Evolutionary conservation across 2,113 vertebrate species (phyloP).

Genomic region (Tachycineta bicolor): DNA sequence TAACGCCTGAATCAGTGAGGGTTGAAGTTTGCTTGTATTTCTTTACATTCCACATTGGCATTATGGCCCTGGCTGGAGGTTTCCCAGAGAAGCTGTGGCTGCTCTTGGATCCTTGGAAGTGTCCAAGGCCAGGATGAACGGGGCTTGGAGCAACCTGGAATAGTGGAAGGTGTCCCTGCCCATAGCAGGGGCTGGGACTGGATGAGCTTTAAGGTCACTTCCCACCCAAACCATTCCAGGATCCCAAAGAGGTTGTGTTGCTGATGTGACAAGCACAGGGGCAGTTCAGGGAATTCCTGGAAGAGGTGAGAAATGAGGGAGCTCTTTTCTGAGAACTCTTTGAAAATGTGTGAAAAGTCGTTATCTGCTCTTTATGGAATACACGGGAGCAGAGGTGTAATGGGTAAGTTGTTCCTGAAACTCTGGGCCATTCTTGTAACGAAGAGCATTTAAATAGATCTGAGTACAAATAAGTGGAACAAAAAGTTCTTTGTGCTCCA

Average conservation of each 20-base stretch:
- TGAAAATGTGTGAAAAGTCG: background rate
- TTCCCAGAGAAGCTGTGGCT: background rate
- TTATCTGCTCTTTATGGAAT: background rate
- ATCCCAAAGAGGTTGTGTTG: background rate
- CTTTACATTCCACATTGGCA: background rate
- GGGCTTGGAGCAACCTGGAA: rapidly evolving
- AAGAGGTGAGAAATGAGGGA: background rate
- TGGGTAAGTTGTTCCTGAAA: background rate
- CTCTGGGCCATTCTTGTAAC: background rate
- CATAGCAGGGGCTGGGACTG: rapidly evolving
- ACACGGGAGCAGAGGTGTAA: background rate
- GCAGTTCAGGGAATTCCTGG: background rate
- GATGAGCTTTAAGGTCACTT: rapidly evolving
- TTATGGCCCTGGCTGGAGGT: background rate
- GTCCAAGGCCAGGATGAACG: rapidly evolving
- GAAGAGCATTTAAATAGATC: background rate
- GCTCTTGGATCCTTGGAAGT: background rate
- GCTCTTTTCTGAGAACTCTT: background rate
- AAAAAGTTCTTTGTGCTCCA: rapidly evolving
- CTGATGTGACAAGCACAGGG: background rate
- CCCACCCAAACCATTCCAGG: background rate
- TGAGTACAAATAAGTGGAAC: background rate
- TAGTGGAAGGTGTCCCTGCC: background rate
- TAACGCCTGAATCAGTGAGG: background rate
- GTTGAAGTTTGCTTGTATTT: background rate